Evolutionary conservation across 2,797 vertebrate genomes (phyloP).

Genomic region (Hephaestus fuliginosus): DNA sequence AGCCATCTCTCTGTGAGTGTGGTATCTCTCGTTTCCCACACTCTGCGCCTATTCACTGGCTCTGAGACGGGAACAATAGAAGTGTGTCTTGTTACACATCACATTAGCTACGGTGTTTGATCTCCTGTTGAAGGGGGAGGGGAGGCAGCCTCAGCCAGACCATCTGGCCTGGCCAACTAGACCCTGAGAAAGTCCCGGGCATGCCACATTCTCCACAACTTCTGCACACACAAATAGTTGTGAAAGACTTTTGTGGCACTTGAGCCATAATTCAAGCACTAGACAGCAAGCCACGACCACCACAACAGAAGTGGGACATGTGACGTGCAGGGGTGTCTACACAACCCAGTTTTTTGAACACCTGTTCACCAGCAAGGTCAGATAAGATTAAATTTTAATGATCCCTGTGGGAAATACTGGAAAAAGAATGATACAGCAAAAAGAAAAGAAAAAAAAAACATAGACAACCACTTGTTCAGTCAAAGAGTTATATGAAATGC

Average conservation of each 20-base stretch:
- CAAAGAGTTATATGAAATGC: not conserved
- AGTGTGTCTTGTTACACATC: slow-evolving; percentile 91
- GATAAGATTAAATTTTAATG: slow-evolving; percentile 34
- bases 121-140: slow-evolving; percentile 79
- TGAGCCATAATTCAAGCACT: slow-evolving; percentile 74
- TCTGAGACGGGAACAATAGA: slow-evolving; percentile 84
- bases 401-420: slow-evolving; percentile 45
- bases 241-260: slow-evolving; percentile 81
- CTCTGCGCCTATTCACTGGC: slow-evolving; percentile 83
- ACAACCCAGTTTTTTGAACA: slow-evolving; percentile 25
- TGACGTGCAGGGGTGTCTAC: slow-evolving; percentile 35
- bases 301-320: slow-evolving; percentile 52
- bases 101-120: slow-evolving; percentile 89
- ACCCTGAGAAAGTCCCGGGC: slow-evolving; percentile 82
- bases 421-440: not conserved
- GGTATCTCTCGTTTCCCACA: slow-evolving; percentile 87
- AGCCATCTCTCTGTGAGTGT: slow-evolving; percentile 86
- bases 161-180: slow-evolving; percentile 85
- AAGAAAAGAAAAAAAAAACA: not conserved
- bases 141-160: slow-evolving; percentile 70
- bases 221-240: slow-evolving; percentile 74
- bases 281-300: slow-evolving; percentile 57
- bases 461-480: not conserved
- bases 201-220: slow-evolving; percentile 75
- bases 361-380: slow-evolving; percentile 52